A percentile compares a stretch with the other conserved stretches of the same genome.
These are phyloP conservation scores for Phallusia fumigata DNA, from an alignment of 23 tunicate species.

Conservation along the genomic window DNA sequence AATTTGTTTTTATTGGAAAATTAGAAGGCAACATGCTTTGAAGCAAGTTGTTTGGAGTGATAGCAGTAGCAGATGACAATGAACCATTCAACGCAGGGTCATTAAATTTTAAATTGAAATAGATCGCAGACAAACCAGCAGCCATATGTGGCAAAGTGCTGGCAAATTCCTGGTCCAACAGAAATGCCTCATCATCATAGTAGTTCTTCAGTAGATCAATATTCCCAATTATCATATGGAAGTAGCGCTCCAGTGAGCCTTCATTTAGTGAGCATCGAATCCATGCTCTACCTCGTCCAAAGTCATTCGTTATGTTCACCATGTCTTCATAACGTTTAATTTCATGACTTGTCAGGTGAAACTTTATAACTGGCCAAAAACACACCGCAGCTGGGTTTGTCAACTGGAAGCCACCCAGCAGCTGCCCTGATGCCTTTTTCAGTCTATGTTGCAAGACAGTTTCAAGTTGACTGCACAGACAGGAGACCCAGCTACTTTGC, in stretches of 20 bases:
- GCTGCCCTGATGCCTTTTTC: conserved; percentile 3
- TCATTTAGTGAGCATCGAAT: conserved; percentile 70
- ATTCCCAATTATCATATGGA: conserved; percentile 66
- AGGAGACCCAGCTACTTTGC: conserved; percentile 77
- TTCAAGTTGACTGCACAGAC: conserved; percentile 79
- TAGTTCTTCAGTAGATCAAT: conserved; percentile 22
- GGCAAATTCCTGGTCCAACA: conserved; percentile 74
- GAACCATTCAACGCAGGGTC: conserved; percentile 43
- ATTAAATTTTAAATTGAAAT: conserved; percentile 43
- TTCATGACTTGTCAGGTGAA: conserved; percentile 75
- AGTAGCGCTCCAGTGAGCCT: conserved; percentile 72
- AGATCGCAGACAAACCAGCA: conserved; percentile 57
- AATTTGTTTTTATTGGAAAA: neutral
- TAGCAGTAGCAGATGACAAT: neutral
- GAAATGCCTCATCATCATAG: conserved; percentile 66
- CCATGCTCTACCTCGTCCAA: conserved; percentile 90
- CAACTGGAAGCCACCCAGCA: conserved; percentile 32
- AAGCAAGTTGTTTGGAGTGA: neutral
- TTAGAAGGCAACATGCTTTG: neutral
- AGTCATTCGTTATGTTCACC: conserved; percentile 47
- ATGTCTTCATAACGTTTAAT: conserved; percentile 51
- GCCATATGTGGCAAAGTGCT: conserved; percentile 81
- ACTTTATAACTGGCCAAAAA: conserved; percentile 72
- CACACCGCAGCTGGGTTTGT: conserved; percentile 27
- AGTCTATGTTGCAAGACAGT: conserved; percentile 66